Evolutionary conservation across 2,797 vertebrate genomes (phyloP).

Genomic region (Schizopygopsis pylzovi): DNA sequence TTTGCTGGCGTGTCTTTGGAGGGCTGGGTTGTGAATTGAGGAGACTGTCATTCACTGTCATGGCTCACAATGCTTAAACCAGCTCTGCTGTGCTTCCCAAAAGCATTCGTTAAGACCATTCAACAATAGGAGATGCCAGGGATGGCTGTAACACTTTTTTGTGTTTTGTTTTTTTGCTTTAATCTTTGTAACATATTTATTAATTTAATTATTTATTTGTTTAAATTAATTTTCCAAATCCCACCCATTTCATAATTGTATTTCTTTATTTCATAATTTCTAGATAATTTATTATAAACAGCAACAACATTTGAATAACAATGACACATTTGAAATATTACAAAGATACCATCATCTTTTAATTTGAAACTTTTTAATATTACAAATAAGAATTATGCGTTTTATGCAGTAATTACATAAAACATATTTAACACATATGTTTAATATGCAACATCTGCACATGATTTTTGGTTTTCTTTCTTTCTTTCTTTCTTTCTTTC

Average conservation of each 20-base stretch:
- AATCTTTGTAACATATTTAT: not conserved
- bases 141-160: not conserved
- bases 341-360: too few species aligned
- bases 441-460: too few species aligned
- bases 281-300: not conserved
- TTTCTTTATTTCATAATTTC: not conserved
- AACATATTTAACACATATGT: too few species aligned
- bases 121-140: not conserved
- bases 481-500: too few species aligned
- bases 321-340: not conserved
- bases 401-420: too few species aligned
- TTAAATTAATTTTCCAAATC: not conserved
- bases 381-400: too few species aligned
- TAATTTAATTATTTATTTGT: not conserved
- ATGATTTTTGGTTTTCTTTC: too few species aligned
- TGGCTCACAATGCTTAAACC: not conserved
- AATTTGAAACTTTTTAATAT: too few species aligned
- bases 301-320: not conserved
- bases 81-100: not conserved
- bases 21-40: not conserved
- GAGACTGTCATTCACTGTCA: not conserved
- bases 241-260: not conserved
- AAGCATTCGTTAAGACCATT: not conserved
- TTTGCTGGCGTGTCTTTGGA: not conserved
- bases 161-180: not conserved